phyloP scores from a whole-genome alignment of 2,888 invertebrate genomes.

The Leptodirus hochenwartii region DNA sequence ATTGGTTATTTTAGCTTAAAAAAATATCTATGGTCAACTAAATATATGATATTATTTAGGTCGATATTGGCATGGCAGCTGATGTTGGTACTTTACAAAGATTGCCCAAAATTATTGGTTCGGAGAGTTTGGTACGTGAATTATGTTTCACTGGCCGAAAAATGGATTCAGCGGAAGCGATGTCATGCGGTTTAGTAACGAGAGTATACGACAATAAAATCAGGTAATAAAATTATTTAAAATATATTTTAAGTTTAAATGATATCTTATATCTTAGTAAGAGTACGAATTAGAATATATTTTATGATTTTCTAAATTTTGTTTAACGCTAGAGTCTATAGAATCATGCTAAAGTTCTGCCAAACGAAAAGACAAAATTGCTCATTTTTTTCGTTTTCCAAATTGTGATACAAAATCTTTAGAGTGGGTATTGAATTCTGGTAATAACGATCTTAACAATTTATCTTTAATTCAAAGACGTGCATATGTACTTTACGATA shows the following conservation, averaged over 20 bases:
- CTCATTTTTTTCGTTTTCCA: too few species aligned
- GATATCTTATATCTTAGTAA: background rate
- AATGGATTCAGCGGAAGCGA: slow-evolving; percentile 64
- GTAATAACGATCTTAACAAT: too few species aligned
- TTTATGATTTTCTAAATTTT: slow-evolving; percentile 1
- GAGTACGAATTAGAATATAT: too few species aligned
- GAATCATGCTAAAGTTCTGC: background rate
- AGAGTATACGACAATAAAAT: slow-evolving; percentile 49
- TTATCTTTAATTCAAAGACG: too few species aligned
- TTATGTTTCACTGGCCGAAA: slow-evolving; percentile 74
- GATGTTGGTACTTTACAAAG: slow-evolving; percentile 91
- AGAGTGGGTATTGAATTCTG: too few species aligned
- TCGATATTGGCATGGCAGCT: slow-evolving; percentile 75
- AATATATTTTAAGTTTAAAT: background rate
- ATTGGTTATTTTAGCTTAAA: too few species aligned
- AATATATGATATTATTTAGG: too few species aligned
- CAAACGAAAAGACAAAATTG: background rate
- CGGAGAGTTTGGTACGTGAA: slow-evolving; percentile 72
- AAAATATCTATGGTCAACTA: too few species aligned
- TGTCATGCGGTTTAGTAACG: slow-evolving; percentile 67
- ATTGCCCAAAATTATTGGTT: slow-evolving; percentile 79
- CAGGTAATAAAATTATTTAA: slow-evolving; percentile 29
- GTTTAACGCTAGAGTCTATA: background rate
- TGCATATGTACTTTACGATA: too few species aligned
- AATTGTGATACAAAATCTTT: too few species aligned